phyloP scores from a whole-genome alignment of 2,113 vertebrate species.

The Tor tambroides region DNA sequence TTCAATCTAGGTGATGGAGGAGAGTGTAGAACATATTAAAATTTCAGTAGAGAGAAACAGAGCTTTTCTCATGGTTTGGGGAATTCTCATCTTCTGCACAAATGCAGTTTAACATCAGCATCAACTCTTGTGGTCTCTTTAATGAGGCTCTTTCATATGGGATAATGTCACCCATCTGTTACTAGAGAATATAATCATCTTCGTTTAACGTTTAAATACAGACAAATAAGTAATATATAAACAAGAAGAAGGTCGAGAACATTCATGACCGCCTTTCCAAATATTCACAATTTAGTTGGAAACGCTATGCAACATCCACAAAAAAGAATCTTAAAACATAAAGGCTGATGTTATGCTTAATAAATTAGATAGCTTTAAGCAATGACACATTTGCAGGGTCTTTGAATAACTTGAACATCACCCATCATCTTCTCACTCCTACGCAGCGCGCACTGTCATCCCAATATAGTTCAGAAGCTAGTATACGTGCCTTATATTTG shows the following conservation, averaged over 20 bases:
- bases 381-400: conserved; percentile 27
- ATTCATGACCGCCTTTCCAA: background rate
- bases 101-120: background rate
- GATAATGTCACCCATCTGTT: background rate
- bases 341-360: background rate
- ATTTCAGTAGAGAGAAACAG: background rate
- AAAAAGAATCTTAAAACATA: background rate
- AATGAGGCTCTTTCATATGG: background rate
- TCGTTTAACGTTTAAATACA: background rate
- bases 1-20: background rate
- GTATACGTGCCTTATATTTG: background rate
- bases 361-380: background rate
- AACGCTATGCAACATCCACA: background rate
- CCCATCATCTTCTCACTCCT: conserved; percentile 47
- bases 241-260: background rate
- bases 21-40: background rate
- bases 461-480: conserved; percentile 37
- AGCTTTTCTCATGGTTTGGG: background rate
- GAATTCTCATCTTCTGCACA: background rate
- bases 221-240: background rate
- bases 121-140: background rate
- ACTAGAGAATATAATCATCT: background rate
- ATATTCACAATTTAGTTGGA: background rate
- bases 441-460: conserved; percentile 56
- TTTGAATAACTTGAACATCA: conserved; percentile 37